Evolutionary conservation across 2,113 vertebrate genomes (phyloP).

Genomic region (Mastomys natalensis): DNA sequence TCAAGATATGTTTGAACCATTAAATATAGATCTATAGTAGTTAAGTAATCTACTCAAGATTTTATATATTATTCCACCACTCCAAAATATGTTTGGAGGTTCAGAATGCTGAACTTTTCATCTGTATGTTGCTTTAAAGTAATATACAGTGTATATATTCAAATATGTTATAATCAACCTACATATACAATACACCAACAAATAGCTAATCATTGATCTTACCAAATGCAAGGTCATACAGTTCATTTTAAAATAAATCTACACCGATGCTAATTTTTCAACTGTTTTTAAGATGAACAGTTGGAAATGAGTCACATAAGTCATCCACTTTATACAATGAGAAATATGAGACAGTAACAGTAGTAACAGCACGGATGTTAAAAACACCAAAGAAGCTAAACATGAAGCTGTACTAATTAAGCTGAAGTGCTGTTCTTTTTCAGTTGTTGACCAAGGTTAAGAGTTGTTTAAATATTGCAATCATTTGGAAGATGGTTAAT

Average conservation of each 20-base stretch:
- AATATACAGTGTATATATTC: background rate
- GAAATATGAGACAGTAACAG: background rate
- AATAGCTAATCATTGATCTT: background rate
- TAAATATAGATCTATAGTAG: background rate
- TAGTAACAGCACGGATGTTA: background rate
- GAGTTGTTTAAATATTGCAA: background rate
- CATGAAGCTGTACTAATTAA: background rate
- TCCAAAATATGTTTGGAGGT: background rate
- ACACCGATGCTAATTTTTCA: background rate
- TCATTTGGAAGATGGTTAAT: background rate
- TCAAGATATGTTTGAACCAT: no score
- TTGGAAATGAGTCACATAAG: conserved; percentile 28
- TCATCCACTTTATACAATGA: background rate
- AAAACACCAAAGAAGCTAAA: background rate
- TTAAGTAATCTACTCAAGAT: background rate
- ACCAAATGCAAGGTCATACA: background rate
- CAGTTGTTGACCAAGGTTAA: background rate
- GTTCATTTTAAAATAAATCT: background rate
- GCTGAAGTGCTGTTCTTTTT: background rate
- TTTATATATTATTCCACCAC: background rate
- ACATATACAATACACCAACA: background rate
- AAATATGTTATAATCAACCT: conserved; percentile 16
- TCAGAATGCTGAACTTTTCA: background rate
- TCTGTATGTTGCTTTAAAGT: background rate
- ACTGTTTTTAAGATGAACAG: background rate